phyloP scores from a whole-genome alignment of 2,888 invertebrate species.

The Drosophila nr. perissopoda region DNA sequence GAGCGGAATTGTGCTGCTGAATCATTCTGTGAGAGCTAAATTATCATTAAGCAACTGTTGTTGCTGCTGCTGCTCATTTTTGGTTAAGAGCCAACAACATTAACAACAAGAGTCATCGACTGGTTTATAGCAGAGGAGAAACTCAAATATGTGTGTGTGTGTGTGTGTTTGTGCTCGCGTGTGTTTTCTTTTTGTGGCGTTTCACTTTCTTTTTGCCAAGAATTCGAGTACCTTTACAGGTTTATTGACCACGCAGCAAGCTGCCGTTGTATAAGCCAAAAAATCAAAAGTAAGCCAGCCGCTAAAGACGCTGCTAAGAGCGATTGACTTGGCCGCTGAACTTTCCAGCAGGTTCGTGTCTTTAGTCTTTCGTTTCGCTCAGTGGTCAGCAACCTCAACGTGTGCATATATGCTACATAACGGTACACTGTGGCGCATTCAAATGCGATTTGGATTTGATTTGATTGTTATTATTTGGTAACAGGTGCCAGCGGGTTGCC shows the following conservation, averaged over 20 bases:
- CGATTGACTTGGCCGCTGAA: constrained; percentile 34
- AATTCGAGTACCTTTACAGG: constrained; percentile 59
- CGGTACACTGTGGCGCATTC: constrained; percentile 58
- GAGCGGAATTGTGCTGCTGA: constrained; percentile 34
- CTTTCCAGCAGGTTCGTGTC: constrained; percentile 69
- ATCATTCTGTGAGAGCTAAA: constrained; percentile 59
- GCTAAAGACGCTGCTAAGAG: constrained; percentile 12
- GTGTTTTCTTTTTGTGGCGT: constrained; percentile 32
- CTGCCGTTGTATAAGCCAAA: constrained; percentile 12
- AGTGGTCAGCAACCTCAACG: constrained; percentile 57
- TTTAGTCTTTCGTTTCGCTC: constrained; percentile 70
- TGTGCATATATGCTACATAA: constrained; percentile 20
- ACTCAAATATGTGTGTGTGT: constrained; percentile 37
- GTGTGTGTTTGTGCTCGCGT: constrained; percentile 25
- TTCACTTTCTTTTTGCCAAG: constrained; percentile 78
- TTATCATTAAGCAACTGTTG: constrained; percentile 26
- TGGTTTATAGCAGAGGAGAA: constrained; percentile 72
- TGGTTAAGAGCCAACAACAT: constrained; percentile 15
- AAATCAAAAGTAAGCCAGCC: constrained; percentile 33
- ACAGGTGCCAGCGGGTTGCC: constrained; percentile 44
- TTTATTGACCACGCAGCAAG: constrained; percentile 63
- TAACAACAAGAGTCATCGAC: constrained; percentile 47
- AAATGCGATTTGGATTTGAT: constrained; percentile 38
- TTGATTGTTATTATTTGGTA: constrained; percentile 61
- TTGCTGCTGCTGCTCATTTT: constrained; percentile 36